These are phyloP conservation scores for Platorchestia sp. DNA, from an alignment of 1,140 invertebrate species.

Conservation along the genomic window DNA sequence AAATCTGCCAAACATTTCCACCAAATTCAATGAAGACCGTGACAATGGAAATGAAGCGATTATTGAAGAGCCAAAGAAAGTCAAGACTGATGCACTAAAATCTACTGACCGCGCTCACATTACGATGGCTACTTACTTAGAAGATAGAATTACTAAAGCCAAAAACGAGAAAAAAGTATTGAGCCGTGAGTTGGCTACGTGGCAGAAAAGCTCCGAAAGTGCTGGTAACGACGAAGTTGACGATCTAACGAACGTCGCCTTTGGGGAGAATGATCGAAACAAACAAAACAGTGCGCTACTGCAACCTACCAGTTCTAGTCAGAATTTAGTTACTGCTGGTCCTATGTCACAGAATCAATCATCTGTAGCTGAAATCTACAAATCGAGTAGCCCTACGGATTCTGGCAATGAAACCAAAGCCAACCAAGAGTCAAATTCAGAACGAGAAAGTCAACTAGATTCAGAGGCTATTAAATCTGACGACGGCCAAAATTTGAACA, in stretches of 20 bases:
- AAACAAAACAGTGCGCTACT: background rate
- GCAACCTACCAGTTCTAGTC: background rate
- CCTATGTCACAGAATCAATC: background rate
- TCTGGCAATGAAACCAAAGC: background rate
- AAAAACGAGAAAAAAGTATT: constrained; percentile 11
- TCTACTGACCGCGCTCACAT: background rate
- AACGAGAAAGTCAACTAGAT: background rate
- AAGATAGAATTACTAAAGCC: background rate
- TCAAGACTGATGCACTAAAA: background rate
- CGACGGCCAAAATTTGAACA: background rate
- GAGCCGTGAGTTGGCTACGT: background rate
- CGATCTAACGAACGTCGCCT: background rate
- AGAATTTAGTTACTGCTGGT: background rate
- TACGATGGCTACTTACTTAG: background rate
- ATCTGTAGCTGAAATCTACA: background rate
- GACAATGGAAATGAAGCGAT: background rate
- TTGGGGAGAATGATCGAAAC: background rate
- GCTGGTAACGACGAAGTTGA: background rate
- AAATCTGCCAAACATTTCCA: background rate
- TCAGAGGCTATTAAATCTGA: background rate
- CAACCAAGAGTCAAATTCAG: background rate
- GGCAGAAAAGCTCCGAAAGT: background rate
- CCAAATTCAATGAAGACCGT: background rate
- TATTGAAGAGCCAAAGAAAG: background rate
- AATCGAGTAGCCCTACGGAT: background rate